Evolutionary conservation across 2,113 vertebrate genomes (phyloP).

Genomic region (Hyla sarda): DNA sequence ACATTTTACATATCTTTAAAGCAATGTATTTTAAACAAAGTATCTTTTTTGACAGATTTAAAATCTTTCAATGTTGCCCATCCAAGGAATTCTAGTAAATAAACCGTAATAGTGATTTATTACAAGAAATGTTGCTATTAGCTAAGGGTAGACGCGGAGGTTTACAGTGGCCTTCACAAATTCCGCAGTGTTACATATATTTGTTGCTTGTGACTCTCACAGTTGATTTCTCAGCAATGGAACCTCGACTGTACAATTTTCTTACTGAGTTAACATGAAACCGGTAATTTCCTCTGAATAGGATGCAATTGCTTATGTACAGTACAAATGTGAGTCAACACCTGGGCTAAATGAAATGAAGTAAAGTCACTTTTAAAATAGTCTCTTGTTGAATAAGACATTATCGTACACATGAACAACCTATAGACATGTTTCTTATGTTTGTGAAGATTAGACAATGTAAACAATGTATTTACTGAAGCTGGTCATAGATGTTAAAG

Average conservation of each 20-base stretch:
- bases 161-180: not conserved
- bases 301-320: constrained; percentile 39
- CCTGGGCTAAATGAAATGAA: constrained; percentile 20
- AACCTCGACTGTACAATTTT: constrained; percentile 42
- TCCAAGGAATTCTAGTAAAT: not conserved
- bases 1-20: no score
- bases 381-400: not conserved
- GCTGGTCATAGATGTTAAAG: no score
- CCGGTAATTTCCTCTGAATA: constrained; percentile 38
- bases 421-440: no score
- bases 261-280: constrained; percentile 50
- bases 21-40: no score
- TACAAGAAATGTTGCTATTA: not conserved
- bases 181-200: not conserved
- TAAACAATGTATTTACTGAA: no score
- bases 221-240: constrained; percentile 30
- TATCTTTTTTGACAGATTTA: no score
- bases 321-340: not conserved
- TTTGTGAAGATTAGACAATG: no score
- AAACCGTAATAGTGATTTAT: no score
- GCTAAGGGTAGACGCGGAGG: not conserved
- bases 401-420: no score
- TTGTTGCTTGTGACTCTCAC: not conserved
- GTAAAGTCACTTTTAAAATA: not conserved
- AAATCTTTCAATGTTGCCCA: not conserved